Conservation (phyloP, 2,888 invertebrate genomes). For the Ethmia dodecea region DNA sequence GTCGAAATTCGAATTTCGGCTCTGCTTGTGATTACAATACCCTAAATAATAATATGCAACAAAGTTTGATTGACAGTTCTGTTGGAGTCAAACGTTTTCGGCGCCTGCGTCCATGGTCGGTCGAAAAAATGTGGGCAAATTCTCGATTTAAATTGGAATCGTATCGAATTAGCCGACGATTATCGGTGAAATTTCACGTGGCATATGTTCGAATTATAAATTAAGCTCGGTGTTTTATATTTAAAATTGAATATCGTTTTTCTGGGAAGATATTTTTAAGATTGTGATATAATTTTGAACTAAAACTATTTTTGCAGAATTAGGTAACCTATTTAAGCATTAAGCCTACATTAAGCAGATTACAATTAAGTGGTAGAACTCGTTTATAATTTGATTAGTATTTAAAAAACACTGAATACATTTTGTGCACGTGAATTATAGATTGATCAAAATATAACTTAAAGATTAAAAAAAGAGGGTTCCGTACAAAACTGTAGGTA, state of each 20-base stretch:
- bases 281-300: no score
- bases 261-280: constrained; percentile 10
- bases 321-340: no score
- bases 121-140: constrained; percentile 35
- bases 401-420: no score
- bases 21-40: constrained; percentile 42
- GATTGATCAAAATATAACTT: no score
- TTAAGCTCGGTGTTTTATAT: constrained; percentile 31
- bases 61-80: constrained; percentile 63
- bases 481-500: no score
- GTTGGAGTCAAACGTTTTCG: constrained; percentile 29
- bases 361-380: no score
- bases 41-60: constrained; percentile 62
- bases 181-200: constrained; percentile 66
- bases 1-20: constrained; percentile 37
- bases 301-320: no score
- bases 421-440: no score
- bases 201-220: constrained; percentile 61
- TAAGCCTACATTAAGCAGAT: no score
- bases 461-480: no score
- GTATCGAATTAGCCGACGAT: constrained; percentile 67
- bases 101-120: constrained; percentile 32
- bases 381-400: no score
- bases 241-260: constrained; percentile 19
- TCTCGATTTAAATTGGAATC: constrained; percentile 36